These are phyloP conservation scores for Pheosia tremula DNA, from an alignment of 2,888 invertebrate genomes.

Conservation along the genomic window DNA sequence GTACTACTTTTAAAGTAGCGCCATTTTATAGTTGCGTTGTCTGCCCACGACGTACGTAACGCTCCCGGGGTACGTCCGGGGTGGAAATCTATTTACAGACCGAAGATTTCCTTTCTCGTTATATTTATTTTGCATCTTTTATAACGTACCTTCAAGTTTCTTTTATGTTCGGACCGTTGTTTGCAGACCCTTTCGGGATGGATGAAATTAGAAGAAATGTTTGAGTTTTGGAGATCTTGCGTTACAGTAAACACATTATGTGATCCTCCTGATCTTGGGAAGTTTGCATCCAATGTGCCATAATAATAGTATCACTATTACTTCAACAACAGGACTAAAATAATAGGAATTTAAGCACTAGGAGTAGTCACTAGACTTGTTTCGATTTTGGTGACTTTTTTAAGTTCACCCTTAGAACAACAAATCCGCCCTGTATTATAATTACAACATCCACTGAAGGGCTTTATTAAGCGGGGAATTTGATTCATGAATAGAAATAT, in stretches of 20 bases:
- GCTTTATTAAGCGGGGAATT: constrained; percentile 40
- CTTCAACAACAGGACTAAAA: no score
- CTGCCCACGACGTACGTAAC: not conserved
- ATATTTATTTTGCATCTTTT: constrained; percentile 19
- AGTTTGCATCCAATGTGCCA: no score
- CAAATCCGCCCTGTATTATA: not conserved
- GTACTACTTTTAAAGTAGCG: not conserved
- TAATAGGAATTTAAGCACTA: no score
- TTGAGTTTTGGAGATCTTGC: constrained; percentile 6
- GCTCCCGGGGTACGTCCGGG: constrained; percentile 14
- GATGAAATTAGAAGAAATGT: not conserved
- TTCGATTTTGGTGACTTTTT: no score
- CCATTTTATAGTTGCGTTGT: not conserved
- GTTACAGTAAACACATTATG: constrained; percentile 5
- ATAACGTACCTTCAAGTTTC: constrained; percentile 9
- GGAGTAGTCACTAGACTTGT: no score
- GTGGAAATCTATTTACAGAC: constrained; percentile 36
- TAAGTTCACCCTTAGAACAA: not conserved
- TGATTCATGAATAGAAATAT: constrained; percentile 50
- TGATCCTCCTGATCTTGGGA: no score
- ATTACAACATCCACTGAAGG: constrained; percentile 21
- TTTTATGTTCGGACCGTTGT: constrained; percentile 27
- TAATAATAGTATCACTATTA: no score
- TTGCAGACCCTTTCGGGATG: constrained; percentile 6
- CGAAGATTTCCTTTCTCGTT: constrained; percentile 23